Conservation (phyloP, 1,140 invertebrate species). For the Chionoecetes opilio region DNA sequence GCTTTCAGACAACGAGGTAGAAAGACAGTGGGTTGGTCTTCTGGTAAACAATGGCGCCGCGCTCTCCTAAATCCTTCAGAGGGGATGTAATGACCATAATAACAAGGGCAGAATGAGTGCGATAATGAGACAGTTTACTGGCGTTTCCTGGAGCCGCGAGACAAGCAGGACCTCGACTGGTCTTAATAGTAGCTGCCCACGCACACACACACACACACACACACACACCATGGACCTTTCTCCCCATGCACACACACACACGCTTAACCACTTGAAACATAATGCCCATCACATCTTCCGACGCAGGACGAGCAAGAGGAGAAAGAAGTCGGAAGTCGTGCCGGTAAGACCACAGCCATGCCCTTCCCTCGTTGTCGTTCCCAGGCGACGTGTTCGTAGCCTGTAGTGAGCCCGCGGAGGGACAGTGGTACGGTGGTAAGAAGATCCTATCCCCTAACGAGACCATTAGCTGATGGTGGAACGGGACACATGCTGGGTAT, state of each 20-base stretch:
- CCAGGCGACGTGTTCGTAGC: background rate
- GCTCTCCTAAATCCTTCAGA: constrained; percentile 1
- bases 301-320: too few relatives aligned
- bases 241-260: constrained; percentile 23
- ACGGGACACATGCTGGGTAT: background rate
- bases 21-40: too few relatives aligned
- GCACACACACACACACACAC: constrained; percentile 1
- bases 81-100: constrained; percentile 4
- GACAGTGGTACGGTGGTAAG: background rate
- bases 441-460: background rate
- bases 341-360: background rate
- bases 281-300: too few relatives aligned
- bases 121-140: background rate
- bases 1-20: too few relatives aligned
- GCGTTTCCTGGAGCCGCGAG: background rate
- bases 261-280: too few relatives aligned
- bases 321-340: background rate
- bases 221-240: too few relatives aligned
- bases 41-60: constrained; percentile 10
- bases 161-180: background rate
- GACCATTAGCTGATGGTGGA: background rate
- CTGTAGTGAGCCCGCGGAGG: background rate
- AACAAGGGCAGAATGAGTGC: background rate
- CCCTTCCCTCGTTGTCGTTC: background rate
- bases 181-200: background rate